Evolutionary conservation across 2,113 vertebrate species (phyloP).

Genomic region (Callaeas wilsoni): DNA sequence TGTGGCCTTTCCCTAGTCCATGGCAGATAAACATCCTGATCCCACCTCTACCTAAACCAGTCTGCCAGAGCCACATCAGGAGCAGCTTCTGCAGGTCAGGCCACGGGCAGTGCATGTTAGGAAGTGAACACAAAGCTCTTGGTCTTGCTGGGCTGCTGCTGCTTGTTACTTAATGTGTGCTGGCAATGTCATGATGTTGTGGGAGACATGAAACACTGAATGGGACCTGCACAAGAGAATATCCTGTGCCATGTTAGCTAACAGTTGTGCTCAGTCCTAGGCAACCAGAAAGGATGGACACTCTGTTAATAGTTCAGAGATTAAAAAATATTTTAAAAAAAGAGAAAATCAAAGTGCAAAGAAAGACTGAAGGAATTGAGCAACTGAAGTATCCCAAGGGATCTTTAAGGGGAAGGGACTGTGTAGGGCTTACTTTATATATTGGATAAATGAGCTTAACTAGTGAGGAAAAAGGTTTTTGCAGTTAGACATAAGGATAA

Average conservation of each 20-base stretch:
- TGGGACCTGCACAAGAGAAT: background rate
- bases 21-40: background rate
- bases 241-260: background rate
- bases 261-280: background rate
- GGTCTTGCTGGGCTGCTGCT: background rate
- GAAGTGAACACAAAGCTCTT: background rate
- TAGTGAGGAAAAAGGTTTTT: fast-evolving
- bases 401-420: background rate
- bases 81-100: background rate
- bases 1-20: background rate
- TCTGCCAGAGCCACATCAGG: background rate
- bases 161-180: background rate
- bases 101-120: fast-evolving
- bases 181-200: background rate
- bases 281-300: background rate
- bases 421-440: background rate
- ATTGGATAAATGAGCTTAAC: background rate
- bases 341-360: background rate
- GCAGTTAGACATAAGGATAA: background rate
- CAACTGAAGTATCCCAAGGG: background rate
- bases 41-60: background rate
- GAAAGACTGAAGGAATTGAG: background rate
- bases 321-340: background rate
- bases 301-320: background rate
- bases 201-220: background rate